These are phyloP conservation scores for Leucosticte australis DNA, from an alignment of 2,113 vertebrate genomes.

Conservation along the genomic window DNA sequence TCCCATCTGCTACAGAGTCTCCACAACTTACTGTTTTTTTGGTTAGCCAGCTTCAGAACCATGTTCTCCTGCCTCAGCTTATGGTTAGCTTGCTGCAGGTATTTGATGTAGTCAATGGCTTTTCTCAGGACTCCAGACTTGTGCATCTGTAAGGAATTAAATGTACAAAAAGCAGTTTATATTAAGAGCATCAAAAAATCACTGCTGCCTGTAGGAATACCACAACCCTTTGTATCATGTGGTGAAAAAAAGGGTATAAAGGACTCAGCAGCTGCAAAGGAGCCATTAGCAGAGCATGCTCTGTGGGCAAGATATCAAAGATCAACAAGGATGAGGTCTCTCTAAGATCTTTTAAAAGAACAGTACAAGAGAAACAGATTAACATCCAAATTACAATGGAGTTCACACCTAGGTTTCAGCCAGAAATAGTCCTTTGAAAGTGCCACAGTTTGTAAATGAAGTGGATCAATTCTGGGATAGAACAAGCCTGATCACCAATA, in stretches of 20 bases:
- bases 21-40: slow-evolving; percentile 90
- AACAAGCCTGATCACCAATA: neutral
- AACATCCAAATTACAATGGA: neutral
- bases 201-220: neutral
- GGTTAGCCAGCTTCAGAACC: slow-evolving; percentile 91
- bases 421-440: neutral
- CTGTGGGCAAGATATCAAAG: neutral
- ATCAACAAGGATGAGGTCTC: neutral
- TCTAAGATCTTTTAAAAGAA: neutral
- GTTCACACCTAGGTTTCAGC: neutral
- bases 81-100: slow-evolving; percentile 94
- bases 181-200: neutral
- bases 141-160: slow-evolving; percentile 84
- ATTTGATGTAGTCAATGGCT: slow-evolving; percentile 98
- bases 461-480: neutral
- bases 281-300: neutral
- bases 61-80: slow-evolving; percentile 97
- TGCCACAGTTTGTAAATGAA: neutral
- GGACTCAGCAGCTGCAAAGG: neutral
- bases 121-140: slow-evolving; percentile 95
- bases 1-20: neutral
- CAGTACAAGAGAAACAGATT: neutral
- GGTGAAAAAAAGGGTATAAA: neutral
- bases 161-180: neutral
- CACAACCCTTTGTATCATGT: neutral